Percentiles rank a stretch among this genome's conserved stretches.
Evolutionary conservation across 2,888 invertebrate genomes (phyloP).

Genomic region (Fissipunctia ypsillon): DNA sequence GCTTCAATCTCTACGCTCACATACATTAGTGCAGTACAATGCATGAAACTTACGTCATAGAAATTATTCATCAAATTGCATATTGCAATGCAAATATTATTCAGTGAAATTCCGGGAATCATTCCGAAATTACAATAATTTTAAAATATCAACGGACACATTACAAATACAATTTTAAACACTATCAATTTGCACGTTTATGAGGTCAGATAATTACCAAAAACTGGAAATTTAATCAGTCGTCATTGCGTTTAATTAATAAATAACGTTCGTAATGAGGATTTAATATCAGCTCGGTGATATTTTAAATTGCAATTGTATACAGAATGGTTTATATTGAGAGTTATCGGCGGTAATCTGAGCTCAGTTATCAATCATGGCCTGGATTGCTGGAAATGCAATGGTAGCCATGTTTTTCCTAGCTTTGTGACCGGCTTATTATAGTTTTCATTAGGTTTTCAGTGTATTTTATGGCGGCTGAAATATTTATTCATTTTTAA

Average conservation of each 20-base stretch:
- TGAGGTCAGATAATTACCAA: conserved; percentile 48
- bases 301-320: conserved; percentile 42
- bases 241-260: conserved; percentile 40
- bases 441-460: not conserved
- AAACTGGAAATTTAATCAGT: conserved; percentile 49
- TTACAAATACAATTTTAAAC: conserved; percentile 25
- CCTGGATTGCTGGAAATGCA: conserved; percentile 30
- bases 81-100: conserved; percentile 37
- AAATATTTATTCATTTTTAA: conserved; percentile 9
- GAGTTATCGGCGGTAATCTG: conserved; percentile 54
- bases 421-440: conserved; percentile 22
- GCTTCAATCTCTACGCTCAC: not conserved
- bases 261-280: conserved; percentile 23
- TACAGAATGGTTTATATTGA: not conserved
- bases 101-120: conserved; percentile 9
- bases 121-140: conserved; percentile 19
- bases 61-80: conserved; percentile 29
- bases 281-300: conserved; percentile 31
- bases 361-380: conserved; percentile 49
- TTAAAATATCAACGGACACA: conserved; percentile 8
- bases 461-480: not conserved
- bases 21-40: not conserved
- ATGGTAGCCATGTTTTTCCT: conserved; percentile 15
- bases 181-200: conserved; percentile 29
- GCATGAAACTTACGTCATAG: conserved; percentile 3